These are phyloP conservation scores for Uria lomvia DNA, from an alignment of 2,113 vertebrate genomes.

Conservation along the genomic window DNA sequence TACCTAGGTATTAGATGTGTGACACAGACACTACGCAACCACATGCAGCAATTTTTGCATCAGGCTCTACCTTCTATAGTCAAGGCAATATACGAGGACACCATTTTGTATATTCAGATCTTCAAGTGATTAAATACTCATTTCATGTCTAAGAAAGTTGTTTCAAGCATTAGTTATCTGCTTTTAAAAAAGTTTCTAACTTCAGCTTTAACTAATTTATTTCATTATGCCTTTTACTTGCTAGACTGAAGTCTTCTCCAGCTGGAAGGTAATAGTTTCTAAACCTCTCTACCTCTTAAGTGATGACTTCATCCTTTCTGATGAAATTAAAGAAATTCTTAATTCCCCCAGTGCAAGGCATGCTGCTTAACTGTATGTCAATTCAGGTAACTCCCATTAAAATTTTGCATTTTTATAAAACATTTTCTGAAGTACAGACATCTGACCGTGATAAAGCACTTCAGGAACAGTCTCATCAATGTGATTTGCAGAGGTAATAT, in stretches of 20 bases:
- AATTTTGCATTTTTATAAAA: not conserved
- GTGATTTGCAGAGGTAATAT: not conserved
- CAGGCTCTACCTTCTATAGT: not conserved
- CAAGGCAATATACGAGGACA: not conserved
- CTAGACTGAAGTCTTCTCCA: not conserved
- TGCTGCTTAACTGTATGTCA: not conserved
- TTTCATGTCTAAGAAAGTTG: not conserved
- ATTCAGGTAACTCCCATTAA: not conserved
- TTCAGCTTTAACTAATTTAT: not conserved
- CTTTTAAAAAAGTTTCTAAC: not conserved
- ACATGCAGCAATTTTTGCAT: not conserved
- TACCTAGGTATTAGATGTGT: not conserved
- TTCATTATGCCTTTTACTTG: not conserved
- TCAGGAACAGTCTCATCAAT: not conserved
- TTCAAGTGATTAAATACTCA: not conserved
- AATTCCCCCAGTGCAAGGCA: not conserved
- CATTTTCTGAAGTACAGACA: not conserved
- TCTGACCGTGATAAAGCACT: not conserved
- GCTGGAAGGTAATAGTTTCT: not conserved
- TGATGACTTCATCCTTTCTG: not conserved
- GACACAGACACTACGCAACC: not conserved
- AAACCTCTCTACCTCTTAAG: not conserved
- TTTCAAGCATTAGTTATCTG: not conserved
- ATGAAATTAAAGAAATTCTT: not conserved
- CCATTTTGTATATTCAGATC: not conserved